Base-by-base conservation (phyloP, 2,797 vertebrate genomes). In the Phyllotis vaccarum region DNA sequence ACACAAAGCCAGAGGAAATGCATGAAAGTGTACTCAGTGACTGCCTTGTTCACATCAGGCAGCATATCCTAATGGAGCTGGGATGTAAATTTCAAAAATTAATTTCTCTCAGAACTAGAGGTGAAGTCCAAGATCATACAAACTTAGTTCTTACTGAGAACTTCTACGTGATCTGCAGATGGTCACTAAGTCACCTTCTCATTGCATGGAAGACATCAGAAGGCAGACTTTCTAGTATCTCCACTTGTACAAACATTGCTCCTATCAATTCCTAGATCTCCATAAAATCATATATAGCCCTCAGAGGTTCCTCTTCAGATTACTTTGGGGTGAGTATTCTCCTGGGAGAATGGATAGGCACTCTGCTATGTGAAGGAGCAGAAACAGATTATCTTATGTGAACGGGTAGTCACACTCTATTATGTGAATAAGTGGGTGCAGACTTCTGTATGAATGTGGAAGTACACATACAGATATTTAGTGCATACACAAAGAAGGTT, bases 11-110 rank as follows among this genome's bases (percentile, higher is more conserved):
- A 85, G 16, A 83, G 27, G 43, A 52, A 70, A 8, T 85, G 29
- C 70, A 70, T 70, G 46, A 83, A 56, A 24, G 24, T 16, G 1
- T 60, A 68, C 6, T 24, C 37, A 13, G 49, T 3, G 5, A 37
- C 11, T 80, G 1, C 34, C 17, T 46, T 52, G 10, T 62, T 62
- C 6, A 60, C 1, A 27, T 21, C 17, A 72, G 2, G 11, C 6
- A 72, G 7, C 0, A 24, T 5, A 16, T 13, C 10, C 21, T 11
- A 43, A 31, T 22, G 8, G 16, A 52, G 2, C 0, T 31, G 1
- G 37, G 19, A 75, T 11, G 2, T 6, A 58, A 58, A 34, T 0
- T 70, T 34, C 19, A 54, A 43, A 24, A 22, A 40, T 34, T 54
- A 27, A 17, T 54, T 81, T 52, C 56, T 75, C 29, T n/a, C 12